Evolutionary conservation across 2,888 invertebrate genomes (phyloP).

Genomic region (Phengaris alcon): DNA sequence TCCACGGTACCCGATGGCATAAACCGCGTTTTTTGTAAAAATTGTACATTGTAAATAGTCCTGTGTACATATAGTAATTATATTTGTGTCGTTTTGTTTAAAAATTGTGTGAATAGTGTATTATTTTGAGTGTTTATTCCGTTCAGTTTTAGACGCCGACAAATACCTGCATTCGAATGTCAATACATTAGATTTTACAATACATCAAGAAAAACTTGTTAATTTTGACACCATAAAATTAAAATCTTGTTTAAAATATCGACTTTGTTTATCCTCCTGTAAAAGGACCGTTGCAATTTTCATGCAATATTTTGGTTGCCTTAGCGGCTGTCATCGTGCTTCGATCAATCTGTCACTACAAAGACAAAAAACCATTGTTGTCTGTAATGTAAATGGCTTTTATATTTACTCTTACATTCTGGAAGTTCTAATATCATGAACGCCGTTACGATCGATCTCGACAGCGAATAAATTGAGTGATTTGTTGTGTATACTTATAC

Average conservation of each 20-base stretch:
- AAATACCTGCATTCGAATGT: conserved; percentile 64
- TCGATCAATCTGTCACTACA: conserved; percentile 68
- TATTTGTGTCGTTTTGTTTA: conserved; percentile 82
- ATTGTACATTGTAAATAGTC: conserved; percentile 86
- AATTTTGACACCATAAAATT: conserved; percentile 43
- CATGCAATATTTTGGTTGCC: conserved; percentile 76
- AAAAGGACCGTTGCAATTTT: conserved; percentile 74
- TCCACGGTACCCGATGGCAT: conserved; percentile 84
- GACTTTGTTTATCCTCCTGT: conserved; percentile 80
- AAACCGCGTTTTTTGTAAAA: conserved; percentile 81
- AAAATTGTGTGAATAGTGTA: conserved; percentile 81
- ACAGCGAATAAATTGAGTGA: conserved; percentile 48
- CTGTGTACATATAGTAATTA: conserved; percentile 86
- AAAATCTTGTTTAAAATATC: conserved; percentile 51
- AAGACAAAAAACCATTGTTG: conserved; percentile 60
- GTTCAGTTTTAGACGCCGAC: conserved; percentile 82
- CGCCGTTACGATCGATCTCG: conserved; percentile 52
- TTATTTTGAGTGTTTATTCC: conserved; percentile 80
- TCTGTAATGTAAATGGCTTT: conserved; percentile 56
- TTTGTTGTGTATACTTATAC: conserved; percentile 46
- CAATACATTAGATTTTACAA: conserved; percentile 67
- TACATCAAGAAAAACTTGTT: conserved; percentile 52
- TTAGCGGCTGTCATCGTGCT: conserved; percentile 74
- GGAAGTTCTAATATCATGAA: conserved; percentile 58
- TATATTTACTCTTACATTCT: conserved; percentile 47